Evolutionary conservation across 1,140 invertebrate species (phyloP).

Genomic region (Copidosoma floridanum): DNA sequence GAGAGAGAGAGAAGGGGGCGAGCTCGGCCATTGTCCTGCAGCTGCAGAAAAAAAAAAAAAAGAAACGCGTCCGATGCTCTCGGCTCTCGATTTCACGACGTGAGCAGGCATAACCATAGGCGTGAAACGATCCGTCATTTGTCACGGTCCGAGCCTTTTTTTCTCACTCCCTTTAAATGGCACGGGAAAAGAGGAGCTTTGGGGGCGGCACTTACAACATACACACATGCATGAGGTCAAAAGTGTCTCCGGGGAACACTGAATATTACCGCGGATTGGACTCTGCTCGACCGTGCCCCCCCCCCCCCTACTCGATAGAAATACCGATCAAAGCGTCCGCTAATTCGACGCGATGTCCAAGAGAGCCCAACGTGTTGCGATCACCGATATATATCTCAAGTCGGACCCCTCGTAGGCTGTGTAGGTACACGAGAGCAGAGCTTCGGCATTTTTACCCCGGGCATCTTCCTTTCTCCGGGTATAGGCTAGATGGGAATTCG

Average conservation of each 20-base stretch:
- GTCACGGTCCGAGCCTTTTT: conserved; percentile 31
- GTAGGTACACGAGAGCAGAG: too few relatives aligned
- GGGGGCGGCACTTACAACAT: not conserved
- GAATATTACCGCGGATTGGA: too few relatives aligned
- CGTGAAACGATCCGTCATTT: conserved; percentile 44
- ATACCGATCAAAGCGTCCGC: too few relatives aligned
- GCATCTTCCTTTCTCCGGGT: conserved; percentile 27
- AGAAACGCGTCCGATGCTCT: conserved; percentile 2
- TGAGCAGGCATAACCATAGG: conserved; percentile 22
- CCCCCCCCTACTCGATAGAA: too few relatives aligned
- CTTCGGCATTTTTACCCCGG: conserved; percentile 18
- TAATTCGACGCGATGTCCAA: too few relatives aligned
- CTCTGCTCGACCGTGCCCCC: too few relatives aligned
- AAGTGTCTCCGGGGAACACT: too few relatives aligned
- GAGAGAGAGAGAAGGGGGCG: too few relatives aligned
- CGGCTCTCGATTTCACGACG: conserved; percentile 8
- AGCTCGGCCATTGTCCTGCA: conserved; percentile 18
- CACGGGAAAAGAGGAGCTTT: not conserved
- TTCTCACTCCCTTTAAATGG: not conserved
- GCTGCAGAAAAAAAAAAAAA: too few relatives aligned
- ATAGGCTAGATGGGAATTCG: conserved; percentile 9
- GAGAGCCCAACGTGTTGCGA: too few relatives aligned
- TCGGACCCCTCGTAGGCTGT: too few relatives aligned
- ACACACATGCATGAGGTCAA: not conserved
- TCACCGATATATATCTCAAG: too few relatives aligned